Conservation (phyloP, 2,888 invertebrate species). For the Leptinotarsa peninsularis region DNA sequence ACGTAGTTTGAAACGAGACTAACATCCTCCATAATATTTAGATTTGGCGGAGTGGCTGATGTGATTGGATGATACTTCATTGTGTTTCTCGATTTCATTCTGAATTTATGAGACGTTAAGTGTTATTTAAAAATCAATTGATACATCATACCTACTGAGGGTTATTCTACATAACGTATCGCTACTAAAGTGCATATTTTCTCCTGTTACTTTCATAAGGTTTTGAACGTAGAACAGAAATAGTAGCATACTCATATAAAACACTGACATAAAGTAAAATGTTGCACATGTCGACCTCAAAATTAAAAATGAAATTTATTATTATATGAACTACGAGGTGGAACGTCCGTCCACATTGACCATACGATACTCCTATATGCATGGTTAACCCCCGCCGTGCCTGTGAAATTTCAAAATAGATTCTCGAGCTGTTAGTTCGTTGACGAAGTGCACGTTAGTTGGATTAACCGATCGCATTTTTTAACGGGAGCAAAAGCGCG, state of each 20-base stretch:
- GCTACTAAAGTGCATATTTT: no score
- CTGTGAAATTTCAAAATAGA: conserved; percentile 54
- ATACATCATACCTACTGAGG: no score
- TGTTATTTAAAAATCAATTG: no score
- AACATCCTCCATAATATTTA: no score
- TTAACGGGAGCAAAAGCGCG: conserved; percentile 45
- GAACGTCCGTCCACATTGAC: conserved; percentile 47
- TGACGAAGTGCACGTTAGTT: conserved; percentile 49
- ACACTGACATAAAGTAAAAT: background rate
- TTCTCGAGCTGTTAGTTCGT: conserved; percentile 46
- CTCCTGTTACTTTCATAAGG: no score
- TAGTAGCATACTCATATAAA: background rate
- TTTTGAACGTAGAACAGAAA: no score
- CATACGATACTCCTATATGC: conserved; percentile 50
- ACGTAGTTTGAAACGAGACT: no score
- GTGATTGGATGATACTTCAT: no score
- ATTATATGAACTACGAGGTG: conserved; percentile 39
- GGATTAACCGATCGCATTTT: conserved; percentile 46
- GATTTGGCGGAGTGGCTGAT: no score
- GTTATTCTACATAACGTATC: no score
- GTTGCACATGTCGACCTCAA: conserved; percentile 19
- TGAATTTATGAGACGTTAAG: no score
- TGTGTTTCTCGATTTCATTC: no score
- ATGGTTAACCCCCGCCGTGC: conserved; percentile 50
- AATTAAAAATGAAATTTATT: conserved; percentile 30